Evolutionary conservation across 2,797 vertebrate genomes (phyloP), one percentile per base, ranked within the genome.

Genomic region (Eleutherodactylus coqui): DNA sequence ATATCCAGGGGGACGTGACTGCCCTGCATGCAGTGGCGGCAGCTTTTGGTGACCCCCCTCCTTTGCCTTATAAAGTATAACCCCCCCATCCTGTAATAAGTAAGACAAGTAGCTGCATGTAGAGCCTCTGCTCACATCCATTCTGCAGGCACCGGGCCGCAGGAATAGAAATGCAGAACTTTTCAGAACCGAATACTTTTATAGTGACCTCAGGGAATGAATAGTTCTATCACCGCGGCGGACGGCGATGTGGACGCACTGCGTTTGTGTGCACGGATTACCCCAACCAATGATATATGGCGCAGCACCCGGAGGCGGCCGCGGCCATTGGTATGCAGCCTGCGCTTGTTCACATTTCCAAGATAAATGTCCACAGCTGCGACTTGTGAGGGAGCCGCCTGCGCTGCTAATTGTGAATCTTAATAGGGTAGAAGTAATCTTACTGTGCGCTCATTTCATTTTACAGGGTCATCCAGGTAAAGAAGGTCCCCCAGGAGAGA

Each of bases 401-500:
- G 34, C 70, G 27, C 49, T 69, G 45, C 45, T 69, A 77, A 84
- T 67, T 77, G 58, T 70, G 11, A 24, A 3, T 47, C 34, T 17
- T 4, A 45, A 5, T 24, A 41, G 21, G 17, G 11, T 0, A 4
- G 1, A 43, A 36, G 21, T 55, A 21, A 78, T 88, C 53, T 34
- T 81, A 0, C 19, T 3, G 0, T 8, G 1, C 8, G 38, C 88
- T 29, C 69, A 78, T 24, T 75, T 79, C 76, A 11, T 88, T 88
- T 62, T 51, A 89, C 89, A 99, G 98, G 98, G 98, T 90, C 98
- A 99, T 90, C 98, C 98, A 53, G 98, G 98, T 90, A 99, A 99
- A 92, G 98, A 99, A 90, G 98, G 98, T 24, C 97, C 98, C 72
- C 36, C 92, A 1, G 98, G 98, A 88, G 98, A 99, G 89, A 99